These are phyloP conservation scores for Petrosia ficiformis DNA, from an alignment of 37 sponge, comb jelly and placozoan genomes.

Conservation along the genomic window DNA sequence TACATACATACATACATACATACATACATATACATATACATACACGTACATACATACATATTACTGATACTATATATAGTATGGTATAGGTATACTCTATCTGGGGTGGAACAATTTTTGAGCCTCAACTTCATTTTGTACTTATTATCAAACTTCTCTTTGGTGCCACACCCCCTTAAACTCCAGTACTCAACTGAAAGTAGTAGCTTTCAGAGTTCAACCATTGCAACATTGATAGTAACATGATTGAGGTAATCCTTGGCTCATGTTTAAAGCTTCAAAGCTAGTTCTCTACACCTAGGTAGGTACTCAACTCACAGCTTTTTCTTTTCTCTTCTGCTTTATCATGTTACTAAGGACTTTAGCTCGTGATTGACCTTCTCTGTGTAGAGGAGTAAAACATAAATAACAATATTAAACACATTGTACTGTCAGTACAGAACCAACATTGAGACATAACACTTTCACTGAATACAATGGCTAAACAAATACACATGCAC, in stretches of 20 bases:
- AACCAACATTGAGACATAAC: too few relatives aligned
- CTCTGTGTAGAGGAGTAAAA: constrained; percentile 39
- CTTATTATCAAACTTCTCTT: too few relatives aligned
- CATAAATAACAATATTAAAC: background rate
- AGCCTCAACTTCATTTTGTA: too few relatives aligned
- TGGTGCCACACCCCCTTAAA: too few relatives aligned
- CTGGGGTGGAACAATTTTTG: too few relatives aligned
- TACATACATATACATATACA: too few relatives aligned
- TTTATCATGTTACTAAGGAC: constrained; percentile 97
- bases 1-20: constrained; percentile 3
- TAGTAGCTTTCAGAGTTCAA: background rate
- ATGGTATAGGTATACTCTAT: too few relatives aligned
- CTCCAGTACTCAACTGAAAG: too few relatives aligned
- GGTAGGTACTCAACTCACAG: constrained; percentile 50
- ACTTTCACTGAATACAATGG: background rate
- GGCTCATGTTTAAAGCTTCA: background rate
- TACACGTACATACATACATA: too few relatives aligned
- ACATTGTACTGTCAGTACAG: too few relatives aligned
- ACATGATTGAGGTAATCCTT: background rate
- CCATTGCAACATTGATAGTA: background rate
- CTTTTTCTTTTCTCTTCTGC: constrained; percentile 99
- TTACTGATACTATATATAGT: too few relatives aligned
- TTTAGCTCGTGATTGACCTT: constrained; percentile 92
- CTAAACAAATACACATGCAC: background rate
- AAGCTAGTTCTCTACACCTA: background rate